Conservation (phyloP, 2,113 vertebrate species). For the Puma concolor region DNA sequence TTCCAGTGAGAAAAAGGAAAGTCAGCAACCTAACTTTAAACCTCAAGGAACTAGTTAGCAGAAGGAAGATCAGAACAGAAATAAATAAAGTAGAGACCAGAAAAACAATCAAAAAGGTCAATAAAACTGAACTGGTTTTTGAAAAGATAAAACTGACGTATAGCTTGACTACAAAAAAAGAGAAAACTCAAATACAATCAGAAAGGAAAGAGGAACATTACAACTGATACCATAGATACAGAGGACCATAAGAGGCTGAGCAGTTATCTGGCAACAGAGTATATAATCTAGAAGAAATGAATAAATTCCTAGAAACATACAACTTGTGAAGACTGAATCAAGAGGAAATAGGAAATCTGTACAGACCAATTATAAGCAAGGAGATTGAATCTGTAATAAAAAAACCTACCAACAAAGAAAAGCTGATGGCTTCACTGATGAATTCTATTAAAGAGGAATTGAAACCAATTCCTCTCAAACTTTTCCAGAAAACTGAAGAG, state of each 20-base stretch:
- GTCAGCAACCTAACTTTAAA: neutral
- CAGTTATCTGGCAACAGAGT: too few relatives aligned
- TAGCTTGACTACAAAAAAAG: neutral
- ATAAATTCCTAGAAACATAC: too few relatives aligned
- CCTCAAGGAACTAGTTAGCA: neutral
- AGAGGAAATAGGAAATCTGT: too few relatives aligned
- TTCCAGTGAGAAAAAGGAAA: neutral
- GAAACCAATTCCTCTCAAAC: too few relatives aligned
- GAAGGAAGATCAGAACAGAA: neutral
- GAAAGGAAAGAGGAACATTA: neutral
- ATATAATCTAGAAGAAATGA: too few relatives aligned
- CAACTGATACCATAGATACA: neutral
- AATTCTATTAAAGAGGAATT: too few relatives aligned
- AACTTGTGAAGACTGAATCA: too few relatives aligned
- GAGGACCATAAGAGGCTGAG: neutral
- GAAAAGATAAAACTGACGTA: neutral
- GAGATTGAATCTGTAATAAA: too few relatives aligned
- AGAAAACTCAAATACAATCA: neutral
- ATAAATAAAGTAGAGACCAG: neutral
- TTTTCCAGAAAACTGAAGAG: too few relatives aligned
- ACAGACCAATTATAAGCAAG: too few relatives aligned
- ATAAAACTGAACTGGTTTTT: neutral
- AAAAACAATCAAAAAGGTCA: neutral
- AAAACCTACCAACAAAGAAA: too few relatives aligned
- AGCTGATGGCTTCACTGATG: too few relatives aligned